Evolutionary conservation across 2,888 invertebrate genomes (phyloP).

Genomic region (Limenitis camilla): DNA sequence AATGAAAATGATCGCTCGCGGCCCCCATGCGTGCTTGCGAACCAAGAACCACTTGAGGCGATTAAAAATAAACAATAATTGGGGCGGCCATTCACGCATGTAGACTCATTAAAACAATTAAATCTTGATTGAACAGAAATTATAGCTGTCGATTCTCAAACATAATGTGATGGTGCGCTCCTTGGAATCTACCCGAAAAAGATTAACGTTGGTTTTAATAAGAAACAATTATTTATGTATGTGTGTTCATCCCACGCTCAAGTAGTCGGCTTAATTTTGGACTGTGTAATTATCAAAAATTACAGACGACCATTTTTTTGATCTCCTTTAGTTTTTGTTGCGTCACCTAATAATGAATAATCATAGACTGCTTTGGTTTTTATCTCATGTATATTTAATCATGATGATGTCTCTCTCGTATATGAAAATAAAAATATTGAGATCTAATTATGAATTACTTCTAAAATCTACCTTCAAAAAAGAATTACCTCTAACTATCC

Average conservation of each 20-base stretch:
- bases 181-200: conserved; percentile 68
- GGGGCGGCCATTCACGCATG: conserved; percentile 74
- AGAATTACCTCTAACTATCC: too few species aligned
- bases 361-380: conserved; percentile 9
- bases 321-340: conserved; percentile 51
- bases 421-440: background rate
- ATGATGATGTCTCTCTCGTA: background rate
- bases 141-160: conserved; percentile 75
- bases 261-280: conserved; percentile 61
- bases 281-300: conserved; percentile 72
- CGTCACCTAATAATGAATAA: conserved; percentile 22
- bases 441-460: too few species aligned
- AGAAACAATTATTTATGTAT: conserved; percentile 72
- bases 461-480: too few species aligned
- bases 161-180: conserved; percentile 68
- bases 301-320: conserved; percentile 63
- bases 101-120: conserved; percentile 75
- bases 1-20: conserved; percentile 72
- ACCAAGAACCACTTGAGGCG: conserved; percentile 73
- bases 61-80: conserved; percentile 76
- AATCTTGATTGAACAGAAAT: conserved; percentile 76
- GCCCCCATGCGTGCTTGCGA: conserved; percentile 72
- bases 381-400: background rate
- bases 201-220: conserved; percentile 74
- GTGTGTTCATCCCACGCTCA: conserved; percentile 67